A percentile compares a stretch with the other conserved stretches of the same genome.
These are phyloP conservation scores for Helicolenus hilgendorfi DNA, from an alignment of 2,797 vertebrate genomes.

Conservation along the genomic window DNA sequence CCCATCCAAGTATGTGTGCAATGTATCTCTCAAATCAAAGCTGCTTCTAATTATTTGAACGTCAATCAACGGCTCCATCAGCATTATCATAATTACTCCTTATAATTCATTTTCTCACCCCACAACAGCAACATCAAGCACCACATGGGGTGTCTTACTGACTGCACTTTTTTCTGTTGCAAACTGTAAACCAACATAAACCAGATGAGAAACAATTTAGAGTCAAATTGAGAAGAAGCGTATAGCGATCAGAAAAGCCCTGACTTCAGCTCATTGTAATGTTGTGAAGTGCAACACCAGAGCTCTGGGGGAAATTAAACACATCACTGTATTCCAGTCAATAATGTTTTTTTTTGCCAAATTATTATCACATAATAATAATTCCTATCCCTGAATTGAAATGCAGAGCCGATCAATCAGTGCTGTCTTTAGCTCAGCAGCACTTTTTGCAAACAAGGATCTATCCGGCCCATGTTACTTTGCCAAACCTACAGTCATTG, in stretches of 20 bases:
- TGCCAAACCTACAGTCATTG: neutral
- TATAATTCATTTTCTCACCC: conserved; percentile 34
- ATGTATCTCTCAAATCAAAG: neutral
- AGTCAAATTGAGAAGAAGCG: neutral
- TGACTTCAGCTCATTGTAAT: conserved; percentile 33
- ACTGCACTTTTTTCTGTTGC: neutral
- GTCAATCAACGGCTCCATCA: neutral
- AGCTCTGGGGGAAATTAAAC: conserved; percentile 25
- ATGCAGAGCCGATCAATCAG: neutral
- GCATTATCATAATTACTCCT: neutral
- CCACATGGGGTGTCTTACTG: neutral
- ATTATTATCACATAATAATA: neutral
- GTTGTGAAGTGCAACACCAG: neutral
- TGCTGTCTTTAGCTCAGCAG: neutral
- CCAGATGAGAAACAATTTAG: conserved; percentile 21
- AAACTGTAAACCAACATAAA: conserved; percentile 8
- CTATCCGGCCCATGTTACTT: neutral
- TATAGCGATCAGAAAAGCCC: neutral
- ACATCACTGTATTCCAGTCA: neutral
- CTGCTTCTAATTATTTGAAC: conserved; percentile 27
- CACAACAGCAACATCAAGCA: conserved; percentile 1
- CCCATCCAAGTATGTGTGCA: neutral
- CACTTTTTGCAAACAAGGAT: neutral
- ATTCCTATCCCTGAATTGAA: conserved; percentile 16
- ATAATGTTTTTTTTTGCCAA: neutral